These are phyloP conservation scores for Anguilla obscura DNA, from an alignment of 2,797 vertebrate species.

Conservation along the genomic window DNA sequence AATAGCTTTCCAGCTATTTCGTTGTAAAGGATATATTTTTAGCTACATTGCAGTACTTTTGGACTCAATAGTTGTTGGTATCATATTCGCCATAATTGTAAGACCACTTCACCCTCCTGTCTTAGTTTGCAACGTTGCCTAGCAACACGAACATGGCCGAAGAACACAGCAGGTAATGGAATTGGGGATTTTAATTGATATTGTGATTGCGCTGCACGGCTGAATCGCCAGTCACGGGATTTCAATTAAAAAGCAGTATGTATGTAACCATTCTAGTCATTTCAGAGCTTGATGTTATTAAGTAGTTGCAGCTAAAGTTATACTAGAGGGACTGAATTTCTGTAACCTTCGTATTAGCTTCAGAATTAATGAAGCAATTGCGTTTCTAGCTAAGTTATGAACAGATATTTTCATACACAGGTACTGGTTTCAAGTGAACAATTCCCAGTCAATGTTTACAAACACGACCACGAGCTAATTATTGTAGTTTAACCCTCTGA, in stretches of 20 bases:
- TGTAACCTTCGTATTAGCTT: too few relatives aligned
- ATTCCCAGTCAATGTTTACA: too few relatives aligned
- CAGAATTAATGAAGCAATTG: background rate
- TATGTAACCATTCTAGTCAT: too few relatives aligned
- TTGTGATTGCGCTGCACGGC: background rate
- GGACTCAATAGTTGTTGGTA: background rate
- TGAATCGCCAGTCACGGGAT: background rate
- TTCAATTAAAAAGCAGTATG: background rate
- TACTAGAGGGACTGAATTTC: background rate
- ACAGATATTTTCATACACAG: background rate
- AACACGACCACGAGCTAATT: too few relatives aligned
- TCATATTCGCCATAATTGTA: background rate
- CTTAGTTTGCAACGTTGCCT: constrained; percentile 1
- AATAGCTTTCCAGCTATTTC: background rate
- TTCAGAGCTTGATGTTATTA: too few relatives aligned
- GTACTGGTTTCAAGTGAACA: background rate
- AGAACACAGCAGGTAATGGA: background rate
- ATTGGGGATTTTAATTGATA: background rate
- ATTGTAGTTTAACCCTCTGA: too few relatives aligned
- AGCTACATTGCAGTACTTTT: background rate
- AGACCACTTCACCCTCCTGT: background rate
- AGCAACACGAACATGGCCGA: constrained; percentile 14
- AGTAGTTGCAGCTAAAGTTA: background rate
- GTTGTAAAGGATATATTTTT: background rate
- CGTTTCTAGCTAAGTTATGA: background rate